Evolutionary conservation across 2,113 vertebrate species (phyloP).

Genomic region (Cyphomyrus plagiostoma): DNA sequence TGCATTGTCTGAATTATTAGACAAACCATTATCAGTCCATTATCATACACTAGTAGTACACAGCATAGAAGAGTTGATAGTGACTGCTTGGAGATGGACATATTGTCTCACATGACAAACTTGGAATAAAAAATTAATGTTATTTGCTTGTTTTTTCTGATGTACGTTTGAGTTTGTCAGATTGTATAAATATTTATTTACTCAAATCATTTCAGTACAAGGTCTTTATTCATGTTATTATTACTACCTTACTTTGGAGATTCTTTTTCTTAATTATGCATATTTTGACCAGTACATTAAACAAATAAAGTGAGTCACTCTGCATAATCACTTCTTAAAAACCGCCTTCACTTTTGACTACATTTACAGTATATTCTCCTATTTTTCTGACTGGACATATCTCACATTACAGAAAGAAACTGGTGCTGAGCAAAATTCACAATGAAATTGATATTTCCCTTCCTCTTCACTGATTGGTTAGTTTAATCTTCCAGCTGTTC

Average conservation of each 20-base stretch:
- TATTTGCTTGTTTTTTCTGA: background rate
- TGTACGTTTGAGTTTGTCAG: background rate
- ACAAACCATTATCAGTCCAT: background rate
- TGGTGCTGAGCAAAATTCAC: background rate
- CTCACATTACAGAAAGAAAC: background rate
- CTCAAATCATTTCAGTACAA: background rate
- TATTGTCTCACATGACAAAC: background rate
- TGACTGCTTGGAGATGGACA: background rate
- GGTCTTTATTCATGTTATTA: background rate
- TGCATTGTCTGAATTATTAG: background rate
- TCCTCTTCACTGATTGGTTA: background rate
- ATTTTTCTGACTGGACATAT: background rate
- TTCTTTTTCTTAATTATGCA: background rate
- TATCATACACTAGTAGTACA: background rate
- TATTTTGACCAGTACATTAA: background rate
- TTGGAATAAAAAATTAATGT: background rate
- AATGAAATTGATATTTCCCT: background rate
- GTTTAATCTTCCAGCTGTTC: background rate
- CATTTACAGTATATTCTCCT: background rate
- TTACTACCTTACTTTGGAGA: background rate
- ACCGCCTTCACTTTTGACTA: background rate
- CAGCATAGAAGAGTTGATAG: background rate
- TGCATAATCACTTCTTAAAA: background rate
- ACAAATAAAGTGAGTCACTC: background rate
- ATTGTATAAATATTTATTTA: background rate